phyloP scores from a whole-genome alignment of 2,888 invertebrate genomes.

The Brachylomia viminalis region DNA sequence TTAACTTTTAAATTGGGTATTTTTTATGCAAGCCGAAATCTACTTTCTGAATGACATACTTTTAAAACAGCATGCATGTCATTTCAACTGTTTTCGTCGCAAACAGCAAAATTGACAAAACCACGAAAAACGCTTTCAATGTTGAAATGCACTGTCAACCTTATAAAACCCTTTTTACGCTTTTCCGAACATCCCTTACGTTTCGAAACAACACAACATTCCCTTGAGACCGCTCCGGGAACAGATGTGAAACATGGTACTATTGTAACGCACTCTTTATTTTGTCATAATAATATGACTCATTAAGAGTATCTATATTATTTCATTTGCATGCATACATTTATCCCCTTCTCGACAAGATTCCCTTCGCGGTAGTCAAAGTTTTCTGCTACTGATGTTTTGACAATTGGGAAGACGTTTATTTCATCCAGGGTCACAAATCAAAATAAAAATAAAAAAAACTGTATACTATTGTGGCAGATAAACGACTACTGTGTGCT shows the following conservation, averaged over 20 bases:
- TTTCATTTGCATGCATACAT: constrained; percentile 8
- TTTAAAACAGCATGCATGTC: background rate
- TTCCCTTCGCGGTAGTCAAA: background rate
- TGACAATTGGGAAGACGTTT: no score
- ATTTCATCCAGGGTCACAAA: background rate
- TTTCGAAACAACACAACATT: constrained; percentile 56
- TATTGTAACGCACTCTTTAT: constrained; percentile 34
- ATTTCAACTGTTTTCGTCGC: background rate
- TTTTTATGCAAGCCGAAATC: background rate
- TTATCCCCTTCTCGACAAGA: background rate
- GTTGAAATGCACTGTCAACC: constrained; percentile 57
- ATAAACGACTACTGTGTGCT: background rate
- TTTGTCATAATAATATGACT: constrained; percentile 18
- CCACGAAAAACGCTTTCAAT: constrained; percentile 44
- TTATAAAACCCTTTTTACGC: constrained; percentile 60
- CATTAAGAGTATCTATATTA: background rate
- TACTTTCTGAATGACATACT: background rate
- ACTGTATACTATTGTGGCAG: background rate
- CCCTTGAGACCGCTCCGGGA: constrained; percentile 51
- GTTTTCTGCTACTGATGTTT: no score
- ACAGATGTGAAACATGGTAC: constrained; percentile 52
- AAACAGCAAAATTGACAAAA: constrained; percentile 29
- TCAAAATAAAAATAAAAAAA: no score
- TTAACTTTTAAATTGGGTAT: background rate
- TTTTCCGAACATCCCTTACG: constrained; percentile 56